Conservation (phyloP, 37 sponge, comb jelly and placozoan species). For the Hormiphora californensis region DNA sequence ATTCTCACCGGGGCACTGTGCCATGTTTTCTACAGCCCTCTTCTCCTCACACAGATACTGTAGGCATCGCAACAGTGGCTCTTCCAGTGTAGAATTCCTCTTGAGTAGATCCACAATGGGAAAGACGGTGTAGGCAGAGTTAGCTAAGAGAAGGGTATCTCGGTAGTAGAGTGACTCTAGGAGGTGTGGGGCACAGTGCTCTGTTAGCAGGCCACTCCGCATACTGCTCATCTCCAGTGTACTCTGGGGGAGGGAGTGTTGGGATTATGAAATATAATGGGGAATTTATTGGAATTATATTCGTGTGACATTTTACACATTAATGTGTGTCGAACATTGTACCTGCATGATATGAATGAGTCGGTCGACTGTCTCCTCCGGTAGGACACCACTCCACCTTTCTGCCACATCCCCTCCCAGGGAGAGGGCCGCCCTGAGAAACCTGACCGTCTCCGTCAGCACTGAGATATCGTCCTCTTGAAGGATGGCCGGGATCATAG, state of each 20-base stretch:
- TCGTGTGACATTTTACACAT: no score
- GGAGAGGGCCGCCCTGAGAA: conserved; percentile 11
- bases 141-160: not conserved
- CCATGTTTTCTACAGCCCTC: conserved; percentile 38
- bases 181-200: conserved; percentile 23
- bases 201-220: not conserved
- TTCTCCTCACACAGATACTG: conserved; percentile 47
- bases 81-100: conserved; percentile 77
- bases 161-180: conserved; percentile 38
- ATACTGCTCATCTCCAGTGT: conserved; percentile 43
- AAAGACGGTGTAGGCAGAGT: conserved; percentile 53
- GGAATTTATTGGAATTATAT: no score
- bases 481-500: conserved; percentile 8
- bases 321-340: no score
- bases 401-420: not conserved
- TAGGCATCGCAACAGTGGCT: conserved; percentile 13
- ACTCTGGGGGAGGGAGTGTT: not conserved
- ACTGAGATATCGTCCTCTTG: conserved; percentile 38
- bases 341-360: conserved; percentile 52
- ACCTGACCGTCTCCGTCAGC: conserved; percentile 20
- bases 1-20: conserved; percentile 41
- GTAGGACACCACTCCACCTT: conserved; percentile 4
- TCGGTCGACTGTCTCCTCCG: conserved; percentile 34
- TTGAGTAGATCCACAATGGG: conserved; percentile 86
- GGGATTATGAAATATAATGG: no score